phyloP scores from a whole-genome alignment of 2,888 invertebrate genomes.

The Hydraecia micacea region DNA sequence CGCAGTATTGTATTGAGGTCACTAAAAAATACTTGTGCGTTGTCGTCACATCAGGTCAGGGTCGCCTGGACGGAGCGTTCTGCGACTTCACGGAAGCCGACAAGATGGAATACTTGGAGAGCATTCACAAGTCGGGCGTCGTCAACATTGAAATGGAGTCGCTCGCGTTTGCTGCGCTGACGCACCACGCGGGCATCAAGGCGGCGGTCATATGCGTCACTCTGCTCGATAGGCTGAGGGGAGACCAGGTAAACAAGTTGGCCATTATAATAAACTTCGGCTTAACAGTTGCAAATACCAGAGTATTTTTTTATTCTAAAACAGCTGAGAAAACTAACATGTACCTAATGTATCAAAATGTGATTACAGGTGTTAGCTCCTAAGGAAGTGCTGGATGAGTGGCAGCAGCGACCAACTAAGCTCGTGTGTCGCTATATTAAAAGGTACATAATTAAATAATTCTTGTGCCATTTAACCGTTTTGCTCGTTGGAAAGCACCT shows the following conservation, averaged over 20 bases:
- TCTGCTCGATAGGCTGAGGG: constrained; percentile 96
- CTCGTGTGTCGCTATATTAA: constrained; percentile 96
- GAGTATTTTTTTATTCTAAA: not conserved
- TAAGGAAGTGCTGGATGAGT: constrained; percentile 96
- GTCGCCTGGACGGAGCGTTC: constrained; percentile 98
- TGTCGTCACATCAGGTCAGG: constrained; percentile 92
- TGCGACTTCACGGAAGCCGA: constrained; percentile 98
- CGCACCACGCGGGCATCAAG: constrained; percentile 97
- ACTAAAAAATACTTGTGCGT: constrained; percentile 7
- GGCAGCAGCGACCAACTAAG: constrained; percentile 97
- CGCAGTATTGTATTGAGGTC: constrained; percentile 28
- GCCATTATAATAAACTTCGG: not conserved
- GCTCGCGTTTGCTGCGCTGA: constrained; percentile 97
- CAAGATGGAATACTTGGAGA: constrained; percentile 96
- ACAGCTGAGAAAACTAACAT: not conserved
- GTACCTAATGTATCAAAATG: constrained; percentile 6
- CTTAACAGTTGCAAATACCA: not conserved
- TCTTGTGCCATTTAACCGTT: not conserved
- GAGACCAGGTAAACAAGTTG: constrained; percentile 95
- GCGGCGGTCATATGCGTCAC: constrained; percentile 98
- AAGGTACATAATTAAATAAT: constrained; percentile 81
- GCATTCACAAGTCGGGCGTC: constrained; percentile 94
- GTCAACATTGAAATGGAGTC: constrained; percentile 99
- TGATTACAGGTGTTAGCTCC: constrained; percentile 94
- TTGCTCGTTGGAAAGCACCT: not conserved